Percentiles rank a stretch among this genome's conserved stretches.
Evolutionary conservation across 2,797 vertebrate genomes (phyloP).

Genomic region (Otolemur crassicaudatus): DNA sequence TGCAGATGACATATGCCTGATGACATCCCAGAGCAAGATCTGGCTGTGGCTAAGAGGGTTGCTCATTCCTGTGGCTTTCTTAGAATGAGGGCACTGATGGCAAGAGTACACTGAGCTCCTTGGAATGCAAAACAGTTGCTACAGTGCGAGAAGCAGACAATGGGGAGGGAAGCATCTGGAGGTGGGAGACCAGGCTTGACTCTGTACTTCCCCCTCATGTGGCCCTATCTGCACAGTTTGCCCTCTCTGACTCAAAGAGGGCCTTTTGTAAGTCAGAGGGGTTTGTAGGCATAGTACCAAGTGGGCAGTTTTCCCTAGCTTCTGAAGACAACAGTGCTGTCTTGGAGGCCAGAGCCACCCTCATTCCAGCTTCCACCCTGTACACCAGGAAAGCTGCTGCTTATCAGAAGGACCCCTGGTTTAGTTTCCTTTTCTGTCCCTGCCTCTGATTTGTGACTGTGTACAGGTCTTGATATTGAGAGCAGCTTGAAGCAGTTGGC

Average conservation of each 20-base stretch:
- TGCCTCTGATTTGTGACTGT: not conserved
- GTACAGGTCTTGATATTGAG: constrained; percentile 95
- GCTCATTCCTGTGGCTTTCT: not conserved
- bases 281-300: not conserved
- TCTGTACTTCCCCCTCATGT: not conserved
- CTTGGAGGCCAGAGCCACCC: not conserved
- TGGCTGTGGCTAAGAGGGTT: not conserved
- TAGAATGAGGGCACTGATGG: not conserved
- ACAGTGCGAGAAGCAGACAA: not conserved
- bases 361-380: not conserved
- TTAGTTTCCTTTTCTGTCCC: not conserved
- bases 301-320: not conserved
- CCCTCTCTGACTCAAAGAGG: not conserved
- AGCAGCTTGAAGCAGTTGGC: constrained; percentile 99
- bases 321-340: not conserved
- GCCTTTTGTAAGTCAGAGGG: not conserved
- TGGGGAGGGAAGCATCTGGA: not conserved
- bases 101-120: not conserved
- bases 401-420: not conserved
- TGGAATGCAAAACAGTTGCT: not conserved
- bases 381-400: not conserved
- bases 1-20: not conserved
- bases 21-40: not conserved
- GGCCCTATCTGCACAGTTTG: not conserved
- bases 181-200: not conserved